phyloP scores from a whole-genome alignment of 2,113 vertebrate genomes.

The Zootoca vivipara region DNA sequence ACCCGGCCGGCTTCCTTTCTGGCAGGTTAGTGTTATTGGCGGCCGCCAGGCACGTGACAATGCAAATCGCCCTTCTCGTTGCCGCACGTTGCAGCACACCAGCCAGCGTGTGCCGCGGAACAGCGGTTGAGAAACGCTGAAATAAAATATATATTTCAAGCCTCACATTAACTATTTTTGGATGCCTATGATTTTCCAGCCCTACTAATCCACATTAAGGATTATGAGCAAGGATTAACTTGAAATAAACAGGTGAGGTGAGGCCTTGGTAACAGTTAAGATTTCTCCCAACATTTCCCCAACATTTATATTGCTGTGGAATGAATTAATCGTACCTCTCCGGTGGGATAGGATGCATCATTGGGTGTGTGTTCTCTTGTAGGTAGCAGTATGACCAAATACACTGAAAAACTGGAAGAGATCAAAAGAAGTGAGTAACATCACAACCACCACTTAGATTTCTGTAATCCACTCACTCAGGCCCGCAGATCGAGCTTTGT shows the following conservation, averaged over 20 bases:
- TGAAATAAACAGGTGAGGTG: background rate
- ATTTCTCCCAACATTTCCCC: background rate
- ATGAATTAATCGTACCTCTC: rapidly evolving
- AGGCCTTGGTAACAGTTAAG: rapidly evolving
- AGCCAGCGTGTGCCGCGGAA: no score
- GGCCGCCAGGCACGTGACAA: no score
- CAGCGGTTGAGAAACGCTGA: no score
- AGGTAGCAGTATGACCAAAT: conserved; percentile 92
- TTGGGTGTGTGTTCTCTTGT: conserved; percentile 17
- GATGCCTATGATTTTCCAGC: background rate
- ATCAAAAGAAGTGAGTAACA: conserved; percentile 90
- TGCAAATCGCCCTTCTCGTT: no score
- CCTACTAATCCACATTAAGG: background rate
- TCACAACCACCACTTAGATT: background rate
- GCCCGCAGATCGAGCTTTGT: background rate
- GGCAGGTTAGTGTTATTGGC: no score
- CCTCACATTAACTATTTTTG: background rate
- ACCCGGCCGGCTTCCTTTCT: no score
- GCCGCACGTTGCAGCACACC: no score
- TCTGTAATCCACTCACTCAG: rapidly evolving
- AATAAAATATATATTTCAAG: background rate
- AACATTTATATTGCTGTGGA: rapidly evolving
- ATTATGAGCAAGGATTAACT: background rate
- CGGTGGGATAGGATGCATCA: background rate
- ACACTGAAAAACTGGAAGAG: conserved; percentile 90